Conservation (phyloP, 2,797 vertebrate species). For the Melanotaenia parkinsoni region DNA sequence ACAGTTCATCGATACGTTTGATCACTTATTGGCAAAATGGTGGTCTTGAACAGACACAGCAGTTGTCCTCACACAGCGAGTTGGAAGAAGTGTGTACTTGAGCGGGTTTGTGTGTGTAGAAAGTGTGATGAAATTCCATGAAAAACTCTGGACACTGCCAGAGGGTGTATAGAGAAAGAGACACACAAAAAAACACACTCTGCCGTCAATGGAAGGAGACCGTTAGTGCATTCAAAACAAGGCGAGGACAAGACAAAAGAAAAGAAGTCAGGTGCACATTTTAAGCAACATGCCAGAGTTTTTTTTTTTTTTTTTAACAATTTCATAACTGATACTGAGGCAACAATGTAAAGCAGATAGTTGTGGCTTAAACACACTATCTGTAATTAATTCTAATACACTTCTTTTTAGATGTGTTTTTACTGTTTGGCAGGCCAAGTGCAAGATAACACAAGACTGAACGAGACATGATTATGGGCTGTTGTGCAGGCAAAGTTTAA, state of each 20-base stretch:
- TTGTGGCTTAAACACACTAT: constrained; percentile 63
- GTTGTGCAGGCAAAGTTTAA: constrained; percentile 80
- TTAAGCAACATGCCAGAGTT: constrained; percentile 33
- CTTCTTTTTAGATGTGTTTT: constrained; percentile 76
- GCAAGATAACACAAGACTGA: constrained; percentile 69
- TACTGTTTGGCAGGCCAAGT: constrained; percentile 70
- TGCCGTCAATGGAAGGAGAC: constrained; percentile 20
- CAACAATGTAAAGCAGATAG: constrained; percentile 59
- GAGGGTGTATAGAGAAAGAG: constrained; percentile 48
- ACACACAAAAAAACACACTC: constrained; percentile 34
- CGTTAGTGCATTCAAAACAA: constrained; percentile 58
- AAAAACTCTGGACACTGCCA: constrained; percentile 73
- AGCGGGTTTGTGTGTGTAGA: constrained; percentile 52
- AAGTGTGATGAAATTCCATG: constrained; percentile 80
- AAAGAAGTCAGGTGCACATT: constrained; percentile 45
- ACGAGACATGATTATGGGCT: constrained; percentile 75
- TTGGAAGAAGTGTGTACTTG: constrained; percentile 25
- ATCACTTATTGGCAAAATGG: constrained; percentile 72
- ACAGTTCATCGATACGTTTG: constrained; percentile 71
- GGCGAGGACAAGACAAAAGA: constrained; percentile 43
- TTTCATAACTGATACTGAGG: constrained; percentile 65
- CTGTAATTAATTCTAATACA: constrained; percentile 68
- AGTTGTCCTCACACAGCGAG: constrained; percentile 29
- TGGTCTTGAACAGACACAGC: constrained; percentile 53
- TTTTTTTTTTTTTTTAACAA: constrained; percentile 30